Percentiles rank a stretch among this genome's conserved stretches.
Conservation (phyloP, 1,140 invertebrate genomes). For the Homarus americanus region DNA sequence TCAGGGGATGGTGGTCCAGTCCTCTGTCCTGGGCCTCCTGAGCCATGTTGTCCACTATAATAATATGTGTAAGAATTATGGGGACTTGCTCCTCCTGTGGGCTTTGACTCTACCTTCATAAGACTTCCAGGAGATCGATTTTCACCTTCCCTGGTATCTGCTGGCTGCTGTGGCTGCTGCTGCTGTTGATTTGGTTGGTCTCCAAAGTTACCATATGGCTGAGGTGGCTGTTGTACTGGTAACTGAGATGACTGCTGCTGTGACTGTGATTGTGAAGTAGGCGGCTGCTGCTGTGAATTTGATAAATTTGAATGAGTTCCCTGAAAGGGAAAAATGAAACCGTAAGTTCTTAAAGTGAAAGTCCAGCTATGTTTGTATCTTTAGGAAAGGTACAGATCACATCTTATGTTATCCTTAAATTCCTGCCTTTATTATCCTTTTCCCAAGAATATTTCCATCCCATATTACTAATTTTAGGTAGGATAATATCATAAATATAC, state of each 20-base stretch:
- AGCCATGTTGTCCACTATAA: constrained; percentile 43
- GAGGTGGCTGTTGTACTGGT: constrained; percentile 8
- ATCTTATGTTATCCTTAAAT: too few relatives aligned
- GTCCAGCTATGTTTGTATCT: too few relatives aligned
- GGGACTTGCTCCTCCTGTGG: constrained; percentile 26
- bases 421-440: too few relatives aligned
- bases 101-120: constrained; percentile 30
- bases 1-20: constrained; percentile 54
- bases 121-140: constrained; percentile 31
- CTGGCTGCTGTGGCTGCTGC: background rate
- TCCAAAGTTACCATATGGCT: constrained; percentile 3
- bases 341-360: too few relatives aligned
- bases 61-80: constrained; percentile 46
- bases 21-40: constrained; percentile 2
- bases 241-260: constrained; percentile 37
- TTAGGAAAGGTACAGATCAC: too few relatives aligned
- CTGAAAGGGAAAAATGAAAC: constrained; percentile 21
- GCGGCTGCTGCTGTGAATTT: constrained; percentile 16
- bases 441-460: too few relatives aligned
- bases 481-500: too few relatives aligned
- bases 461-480: too few relatives aligned
- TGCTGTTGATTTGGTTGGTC: constrained; percentile 39
- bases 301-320: constrained; percentile 2
- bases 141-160: constrained; percentile 46
- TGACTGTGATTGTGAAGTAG: constrained; percentile 28